Percentiles rank a stretch among this genome's conserved stretches.
Conservation (phyloP, 2,888 invertebrate species). For the Leptarthrus brevirostris region DNA sequence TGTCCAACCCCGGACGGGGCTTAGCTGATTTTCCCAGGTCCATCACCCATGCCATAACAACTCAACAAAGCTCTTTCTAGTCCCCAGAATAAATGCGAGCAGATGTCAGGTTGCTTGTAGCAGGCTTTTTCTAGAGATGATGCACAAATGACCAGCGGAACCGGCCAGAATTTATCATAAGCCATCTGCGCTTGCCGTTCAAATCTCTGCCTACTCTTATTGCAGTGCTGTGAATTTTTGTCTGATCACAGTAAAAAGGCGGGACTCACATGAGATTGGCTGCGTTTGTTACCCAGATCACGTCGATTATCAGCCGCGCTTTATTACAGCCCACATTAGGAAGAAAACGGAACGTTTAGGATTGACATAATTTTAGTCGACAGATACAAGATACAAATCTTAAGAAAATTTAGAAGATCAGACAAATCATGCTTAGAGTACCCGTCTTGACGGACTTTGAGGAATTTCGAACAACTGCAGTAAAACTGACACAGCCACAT, state of each 20-base stretch:
- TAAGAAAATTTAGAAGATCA: too few species aligned
- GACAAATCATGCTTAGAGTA: constrained; percentile 24
- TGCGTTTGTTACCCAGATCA: background rate
- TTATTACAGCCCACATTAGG: constrained; percentile 4
- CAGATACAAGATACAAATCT: constrained; percentile 16
- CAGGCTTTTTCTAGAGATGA: background rate
- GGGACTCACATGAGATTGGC: constrained; percentile 6
- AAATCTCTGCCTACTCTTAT: background rate
- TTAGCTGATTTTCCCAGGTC: too few species aligned
- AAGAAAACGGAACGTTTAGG: constrained; percentile 3
- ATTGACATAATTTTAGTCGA: constrained; percentile 15
- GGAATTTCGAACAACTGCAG: constrained; percentile 56
- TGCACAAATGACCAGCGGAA: background rate
- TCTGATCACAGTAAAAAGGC: constrained; percentile 11
- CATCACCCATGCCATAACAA: background rate
- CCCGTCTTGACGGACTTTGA: constrained; percentile 56
- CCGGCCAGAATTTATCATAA: background rate
- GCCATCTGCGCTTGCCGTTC: background rate
- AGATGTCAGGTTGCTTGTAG: too few species aligned
- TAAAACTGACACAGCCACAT: too few species aligned
- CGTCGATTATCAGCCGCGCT: background rate
- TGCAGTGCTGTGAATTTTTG: too few species aligned
- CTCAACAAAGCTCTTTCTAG: background rate
- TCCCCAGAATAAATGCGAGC: too few species aligned
- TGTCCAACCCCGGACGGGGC: too few species aligned